Percentiles rank a stretch among this genome's conserved stretches.
These are phyloP conservation scores for Muschampia plurimacula DNA, from an alignment of 2,888 invertebrate species.

Conservation along the genomic window DNA sequence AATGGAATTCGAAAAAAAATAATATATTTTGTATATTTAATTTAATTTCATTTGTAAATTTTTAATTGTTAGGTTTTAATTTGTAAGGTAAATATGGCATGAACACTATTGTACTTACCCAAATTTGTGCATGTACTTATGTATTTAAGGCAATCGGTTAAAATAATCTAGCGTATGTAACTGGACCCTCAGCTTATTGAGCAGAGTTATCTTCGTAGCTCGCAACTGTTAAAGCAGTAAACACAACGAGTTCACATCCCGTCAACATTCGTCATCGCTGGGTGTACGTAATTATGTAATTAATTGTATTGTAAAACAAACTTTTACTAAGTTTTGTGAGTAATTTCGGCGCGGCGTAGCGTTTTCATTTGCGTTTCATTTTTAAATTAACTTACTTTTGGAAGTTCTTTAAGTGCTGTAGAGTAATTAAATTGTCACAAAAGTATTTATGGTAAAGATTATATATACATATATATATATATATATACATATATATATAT, in stretches of 20 bases:
- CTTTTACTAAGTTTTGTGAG: constrained; percentile 1
- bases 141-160: no score
- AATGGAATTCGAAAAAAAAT: no score
- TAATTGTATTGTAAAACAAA: constrained; percentile 7
- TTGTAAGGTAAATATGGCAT: no score
- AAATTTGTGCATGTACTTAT: no score
- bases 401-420: neutral
- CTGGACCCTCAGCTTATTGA: neutral
- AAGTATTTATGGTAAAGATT: no score
- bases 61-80: no score
- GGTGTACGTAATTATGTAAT: constrained; percentile 2
- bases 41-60: no score
- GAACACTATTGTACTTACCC: no score
- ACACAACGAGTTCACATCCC: neutral
- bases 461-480: no score
- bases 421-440: neutral
- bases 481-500: no score
- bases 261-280: neutral
- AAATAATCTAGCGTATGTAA: no score
- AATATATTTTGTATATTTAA: no score
- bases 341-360: neutral
- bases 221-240: neutral
- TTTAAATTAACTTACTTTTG: neutral
- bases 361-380: neutral
- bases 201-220: neutral